These are phyloP conservation scores for Hyperoplus lanceolatus DNA, from an alignment of 2,797 vertebrate genomes.

Conservation along the genomic window DNA sequence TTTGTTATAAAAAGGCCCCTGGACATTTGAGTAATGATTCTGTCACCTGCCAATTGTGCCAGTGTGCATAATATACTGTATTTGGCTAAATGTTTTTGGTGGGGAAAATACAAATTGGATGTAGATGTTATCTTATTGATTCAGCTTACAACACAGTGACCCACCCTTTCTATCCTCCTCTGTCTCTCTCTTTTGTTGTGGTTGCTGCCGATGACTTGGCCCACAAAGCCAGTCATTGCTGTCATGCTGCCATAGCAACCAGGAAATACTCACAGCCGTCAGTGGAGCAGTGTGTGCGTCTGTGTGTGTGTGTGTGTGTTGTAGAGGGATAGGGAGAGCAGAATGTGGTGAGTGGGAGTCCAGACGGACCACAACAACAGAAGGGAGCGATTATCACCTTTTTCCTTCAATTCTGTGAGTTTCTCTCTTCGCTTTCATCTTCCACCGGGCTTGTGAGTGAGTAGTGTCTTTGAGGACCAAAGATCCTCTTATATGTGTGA, in stretches of 20 bases:
- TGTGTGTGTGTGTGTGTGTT: constrained; percentile 44
- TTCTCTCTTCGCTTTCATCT: constrained; percentile 14
- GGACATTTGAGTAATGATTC: not conserved
- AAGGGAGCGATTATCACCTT: constrained; percentile 58
- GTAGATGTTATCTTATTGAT: constrained; percentile 75
- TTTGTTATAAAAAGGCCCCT: not conserved
- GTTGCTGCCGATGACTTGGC: constrained; percentile 80
- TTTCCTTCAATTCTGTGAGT: constrained; percentile 37
- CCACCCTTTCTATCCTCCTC: constrained; percentile 60
- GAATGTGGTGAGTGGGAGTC: constrained; percentile 64
- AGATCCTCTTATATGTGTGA: constrained; percentile 20
- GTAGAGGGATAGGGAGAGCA: constrained; percentile 53
- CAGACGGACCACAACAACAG: constrained; percentile 63
- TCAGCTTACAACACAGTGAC: constrained; percentile 52
- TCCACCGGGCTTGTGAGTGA: constrained; percentile 57
- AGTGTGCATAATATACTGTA: not conserved
- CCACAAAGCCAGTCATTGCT: constrained; percentile 85
- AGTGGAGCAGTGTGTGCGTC: constrained; percentile 67
- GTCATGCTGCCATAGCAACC: constrained; percentile 86
- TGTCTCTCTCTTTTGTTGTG: constrained; percentile 81
- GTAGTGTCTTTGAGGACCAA: constrained; percentile 29
- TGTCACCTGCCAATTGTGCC: not conserved
- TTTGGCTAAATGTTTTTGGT: not conserved
- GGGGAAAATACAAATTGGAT: constrained; percentile 1
- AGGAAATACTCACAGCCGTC: constrained; percentile 85